Conservation (phyloP, 30 jellyfish, hydroid and myxozoan genomes). For the Hydra vulgaris region DNA sequence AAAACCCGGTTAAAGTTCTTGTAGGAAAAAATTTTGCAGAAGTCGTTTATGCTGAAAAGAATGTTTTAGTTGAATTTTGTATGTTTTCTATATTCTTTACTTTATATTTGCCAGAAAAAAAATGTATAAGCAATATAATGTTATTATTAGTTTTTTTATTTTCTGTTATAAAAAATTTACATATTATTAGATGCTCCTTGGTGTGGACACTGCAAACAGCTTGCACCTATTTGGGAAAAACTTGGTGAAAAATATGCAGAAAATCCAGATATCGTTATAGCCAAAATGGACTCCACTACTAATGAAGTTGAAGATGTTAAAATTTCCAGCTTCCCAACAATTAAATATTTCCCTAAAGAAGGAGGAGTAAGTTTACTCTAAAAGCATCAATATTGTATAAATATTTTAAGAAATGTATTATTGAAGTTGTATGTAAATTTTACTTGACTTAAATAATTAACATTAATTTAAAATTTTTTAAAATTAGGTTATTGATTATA, state of each 20-base stretch:
- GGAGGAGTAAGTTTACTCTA: constrained; percentile 24
- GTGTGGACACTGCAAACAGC: constrained; percentile 99
- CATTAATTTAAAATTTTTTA: background rate
- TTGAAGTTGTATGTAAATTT: background rate
- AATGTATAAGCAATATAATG: background rate
- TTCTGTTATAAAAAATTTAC: background rate
- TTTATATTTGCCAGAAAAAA: background rate
- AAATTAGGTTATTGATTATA: constrained; percentile 71
- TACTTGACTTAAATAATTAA: background rate
- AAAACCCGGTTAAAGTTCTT: constrained; percentile 79
- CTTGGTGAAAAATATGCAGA: constrained; percentile 91
- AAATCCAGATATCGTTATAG: constrained; percentile 68
- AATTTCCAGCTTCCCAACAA: constrained; percentile 94
- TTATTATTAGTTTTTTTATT: background rate
- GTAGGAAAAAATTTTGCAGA: constrained; percentile 98
- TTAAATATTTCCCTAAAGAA: constrained; percentile 81
- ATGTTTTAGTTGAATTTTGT: constrained; percentile 92
- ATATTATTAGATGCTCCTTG: constrained; percentile 89
- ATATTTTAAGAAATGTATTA: background rate
- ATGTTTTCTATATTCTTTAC: constrained; percentile 12
- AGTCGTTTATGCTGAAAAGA: constrained; percentile 50
- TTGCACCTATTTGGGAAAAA: constrained; percentile 98
- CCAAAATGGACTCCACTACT: constrained; percentile 97
- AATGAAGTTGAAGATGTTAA: constrained; percentile 95
- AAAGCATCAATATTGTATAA: background rate